Conservation (phyloP, 2,113 vertebrate genomes). For the Brienomyrus longianalis region DNA sequence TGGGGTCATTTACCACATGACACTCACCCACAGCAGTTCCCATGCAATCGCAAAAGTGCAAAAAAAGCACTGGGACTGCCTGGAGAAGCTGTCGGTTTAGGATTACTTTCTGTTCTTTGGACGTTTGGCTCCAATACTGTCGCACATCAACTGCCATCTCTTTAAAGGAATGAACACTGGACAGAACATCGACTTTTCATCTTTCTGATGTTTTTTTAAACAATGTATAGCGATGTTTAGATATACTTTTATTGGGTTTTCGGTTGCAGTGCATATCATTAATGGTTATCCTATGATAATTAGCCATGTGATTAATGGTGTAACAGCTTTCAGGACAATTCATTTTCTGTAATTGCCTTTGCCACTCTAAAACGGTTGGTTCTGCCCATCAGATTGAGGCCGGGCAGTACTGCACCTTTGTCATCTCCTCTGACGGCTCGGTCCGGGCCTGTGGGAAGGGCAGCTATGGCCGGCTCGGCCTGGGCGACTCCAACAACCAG, state of each 20-base stretch:
- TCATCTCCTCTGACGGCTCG: constrained; percentile 75
- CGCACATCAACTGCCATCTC: background rate
- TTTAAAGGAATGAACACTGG: background rate
- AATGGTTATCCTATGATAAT: background rate
- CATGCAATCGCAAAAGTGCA: background rate
- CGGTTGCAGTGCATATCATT: background rate
- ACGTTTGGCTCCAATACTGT: background rate
- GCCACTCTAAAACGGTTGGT: background rate
- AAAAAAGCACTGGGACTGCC: background rate
- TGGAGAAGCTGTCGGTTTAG: too few relatives aligned
- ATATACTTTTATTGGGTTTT: background rate
- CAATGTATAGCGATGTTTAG: background rate
- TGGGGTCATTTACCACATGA: background rate
- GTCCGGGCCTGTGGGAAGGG: constrained; percentile 79
- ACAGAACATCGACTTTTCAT: background rate
- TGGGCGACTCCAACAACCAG: constrained; percentile 79
- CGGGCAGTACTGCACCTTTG: constrained; percentile 78
- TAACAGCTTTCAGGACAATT: background rate
- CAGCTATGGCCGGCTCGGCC: constrained; percentile 73
- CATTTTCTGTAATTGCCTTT: background rate
- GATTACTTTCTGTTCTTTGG: background rate
- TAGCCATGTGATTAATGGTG: background rate
- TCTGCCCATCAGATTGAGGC: constrained; percentile 69
- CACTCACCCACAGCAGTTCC: background rate
- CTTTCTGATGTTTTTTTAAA: background rate